Percentiles rank a stretch among this genome's conserved stretches.
phyloP scores from a whole-genome alignment of 1,140 invertebrate genomes.

The Anastrepha ludens region DNA sequence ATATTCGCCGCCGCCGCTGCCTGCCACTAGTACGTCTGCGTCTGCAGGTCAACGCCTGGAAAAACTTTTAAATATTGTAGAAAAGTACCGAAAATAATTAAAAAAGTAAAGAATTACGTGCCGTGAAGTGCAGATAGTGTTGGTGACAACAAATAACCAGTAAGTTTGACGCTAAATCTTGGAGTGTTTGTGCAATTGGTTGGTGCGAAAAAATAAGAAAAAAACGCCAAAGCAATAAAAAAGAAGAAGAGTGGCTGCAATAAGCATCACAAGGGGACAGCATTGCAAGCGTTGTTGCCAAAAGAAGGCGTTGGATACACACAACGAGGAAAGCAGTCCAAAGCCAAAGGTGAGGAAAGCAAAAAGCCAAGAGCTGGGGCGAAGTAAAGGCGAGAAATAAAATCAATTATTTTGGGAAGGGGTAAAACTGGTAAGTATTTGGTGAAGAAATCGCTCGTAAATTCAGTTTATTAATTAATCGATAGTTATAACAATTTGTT shows the following conservation, averaged over 20 bases:
- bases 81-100: background rate
- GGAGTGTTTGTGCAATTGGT: slow-evolving; percentile 9
- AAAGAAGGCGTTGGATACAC: slow-evolving; percentile 49
- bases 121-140: background rate
- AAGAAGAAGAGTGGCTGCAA: slow-evolving; percentile 36
- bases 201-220: slow-evolving; percentile 16
- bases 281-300: slow-evolving; percentile 48
- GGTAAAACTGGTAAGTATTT: slow-evolving; percentile 3
- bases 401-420: slow-evolving; percentile 49
- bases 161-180: background rate
- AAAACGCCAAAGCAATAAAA: slow-evolving; percentile 46
- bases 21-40: slow-evolving; percentile 38
- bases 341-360: slow-evolving; percentile 41
- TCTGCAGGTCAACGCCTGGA: slow-evolving; percentile 52
- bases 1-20: slow-evolving; percentile 46
- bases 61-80: background rate
- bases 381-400: slow-evolving; percentile 44
- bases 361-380: slow-evolving; percentile 25
- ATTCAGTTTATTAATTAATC: slow-evolving; percentile 19
- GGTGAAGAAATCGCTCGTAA: background rate
- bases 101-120: background rate
- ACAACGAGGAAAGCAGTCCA: slow-evolving; percentile 38
- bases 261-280: slow-evolving; percentile 40
- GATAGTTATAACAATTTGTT: background rate
- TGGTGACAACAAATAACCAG: background rate